These are phyloP conservation scores for Ochropleura leucogaster DNA, from an alignment of 2,888 invertebrate genomes.

Conservation along the genomic window DNA sequence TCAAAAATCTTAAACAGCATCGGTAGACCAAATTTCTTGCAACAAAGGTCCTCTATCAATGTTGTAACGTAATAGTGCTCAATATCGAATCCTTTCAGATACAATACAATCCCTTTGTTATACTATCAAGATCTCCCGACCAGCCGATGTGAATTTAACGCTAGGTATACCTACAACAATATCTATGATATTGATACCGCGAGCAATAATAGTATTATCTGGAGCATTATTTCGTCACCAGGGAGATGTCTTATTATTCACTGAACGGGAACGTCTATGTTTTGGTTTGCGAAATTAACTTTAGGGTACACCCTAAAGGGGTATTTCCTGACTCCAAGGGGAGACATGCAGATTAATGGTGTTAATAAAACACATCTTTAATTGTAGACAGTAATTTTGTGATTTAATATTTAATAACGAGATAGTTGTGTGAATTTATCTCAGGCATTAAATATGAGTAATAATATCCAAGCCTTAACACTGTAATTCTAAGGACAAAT, in stretches of 20 bases:
- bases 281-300: constrained; percentile 85
- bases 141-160: constrained; percentile 71
- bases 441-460: neutral
- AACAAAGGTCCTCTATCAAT: constrained; percentile 36
- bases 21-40: constrained; percentile 14
- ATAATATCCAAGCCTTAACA: neutral
- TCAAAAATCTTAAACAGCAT: constrained; percentile 19
- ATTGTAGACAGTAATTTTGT: constrained; percentile 73
- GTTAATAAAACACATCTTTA: constrained; percentile 81
- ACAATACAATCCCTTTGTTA: constrained; percentile 72
- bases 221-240: constrained; percentile 81
- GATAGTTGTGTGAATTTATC: constrained; percentile 21
- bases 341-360: constrained; percentile 81
- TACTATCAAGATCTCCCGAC: constrained; percentile 74
- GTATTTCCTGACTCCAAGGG: constrained; percentile 74
- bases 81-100: constrained; percentile 66
- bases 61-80: constrained; percentile 43
- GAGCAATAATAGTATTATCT: constrained; percentile 65
- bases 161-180: constrained; percentile 57
- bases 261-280: constrained; percentile 81
- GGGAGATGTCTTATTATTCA: constrained; percentile 85
- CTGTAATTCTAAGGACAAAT: neutral
- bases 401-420: constrained; percentile 52
- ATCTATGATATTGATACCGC: constrained; percentile 72
- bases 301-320: constrained; percentile 77